A percentile compares a stretch with the other conserved stretches of the same genome.
These are phyloP conservation scores for Limnodromus scolopaceus DNA, from an alignment of 2,797 vertebrate genomes.

Conservation along the genomic window DNA sequence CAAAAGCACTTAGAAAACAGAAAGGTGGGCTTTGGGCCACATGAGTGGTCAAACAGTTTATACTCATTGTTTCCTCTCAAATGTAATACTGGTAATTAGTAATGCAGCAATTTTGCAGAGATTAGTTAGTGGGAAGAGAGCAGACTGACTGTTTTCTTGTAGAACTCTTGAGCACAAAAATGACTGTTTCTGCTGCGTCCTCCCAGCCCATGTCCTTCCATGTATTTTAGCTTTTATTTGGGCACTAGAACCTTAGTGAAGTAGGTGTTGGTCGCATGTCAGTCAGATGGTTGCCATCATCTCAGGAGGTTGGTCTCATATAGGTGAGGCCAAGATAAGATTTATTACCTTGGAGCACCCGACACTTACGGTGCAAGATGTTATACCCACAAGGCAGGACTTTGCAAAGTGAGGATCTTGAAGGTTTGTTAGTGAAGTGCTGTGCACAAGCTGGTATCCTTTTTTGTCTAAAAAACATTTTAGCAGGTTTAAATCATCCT, in stretches of 20 bases:
- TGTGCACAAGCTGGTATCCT: not conserved
- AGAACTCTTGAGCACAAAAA: not conserved
- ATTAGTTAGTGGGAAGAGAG: not conserved
- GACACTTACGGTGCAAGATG: not conserved
- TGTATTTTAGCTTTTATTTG: not conserved
- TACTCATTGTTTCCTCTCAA: slow-evolving; percentile 24
- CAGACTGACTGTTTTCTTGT: not conserved
- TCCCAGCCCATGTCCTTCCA: not conserved
- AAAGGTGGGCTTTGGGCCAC: slow-evolving; percentile 41
- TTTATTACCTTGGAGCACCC: not conserved
- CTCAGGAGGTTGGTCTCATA: not conserved
- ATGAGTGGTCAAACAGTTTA: slow-evolving; percentile 24
- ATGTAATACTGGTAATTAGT: slow-evolving; percentile 19
- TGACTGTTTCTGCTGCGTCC: fast-evolving
- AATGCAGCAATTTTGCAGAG: slow-evolving; percentile 1
- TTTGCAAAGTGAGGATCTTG: not conserved
- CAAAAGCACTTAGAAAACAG: slow-evolving; percentile 27
- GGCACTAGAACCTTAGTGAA: not conserved
- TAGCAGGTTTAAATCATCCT: not conserved
- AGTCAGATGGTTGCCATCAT: not conserved
- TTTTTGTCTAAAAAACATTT: not conserved
- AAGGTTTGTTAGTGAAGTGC: not conserved
- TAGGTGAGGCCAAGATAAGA: not conserved
- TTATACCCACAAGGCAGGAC: not conserved
- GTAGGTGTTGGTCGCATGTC: not conserved